Conservation (phyloP, 2,113 vertebrate genomes). For the Spheniscus mendiculus region DNA sequence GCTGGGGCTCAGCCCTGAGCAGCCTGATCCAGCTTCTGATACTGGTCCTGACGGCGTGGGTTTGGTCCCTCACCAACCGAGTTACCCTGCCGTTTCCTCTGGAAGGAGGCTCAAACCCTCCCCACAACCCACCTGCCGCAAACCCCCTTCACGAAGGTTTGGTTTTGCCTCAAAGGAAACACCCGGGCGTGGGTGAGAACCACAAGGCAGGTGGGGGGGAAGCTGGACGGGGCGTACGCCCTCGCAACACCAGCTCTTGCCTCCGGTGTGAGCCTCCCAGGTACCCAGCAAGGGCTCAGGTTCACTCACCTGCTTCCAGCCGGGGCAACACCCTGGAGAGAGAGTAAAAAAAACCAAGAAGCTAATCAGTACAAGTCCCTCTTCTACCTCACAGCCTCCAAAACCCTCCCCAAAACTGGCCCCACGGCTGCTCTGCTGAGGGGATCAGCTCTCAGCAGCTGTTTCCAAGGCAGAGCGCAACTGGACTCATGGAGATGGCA, state of each 20-base stretch:
- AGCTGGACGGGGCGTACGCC: rapidly evolving
- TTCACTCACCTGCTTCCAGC: constrained; percentile 27
- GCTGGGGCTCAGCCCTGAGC: background rate
- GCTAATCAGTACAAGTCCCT: background rate
- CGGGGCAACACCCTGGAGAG: background rate
- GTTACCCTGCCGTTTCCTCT: rapidly evolving
- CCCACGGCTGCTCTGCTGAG: rapidly evolving
- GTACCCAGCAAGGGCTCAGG: background rate
- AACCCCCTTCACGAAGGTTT: background rate
- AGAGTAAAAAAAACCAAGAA: background rate
- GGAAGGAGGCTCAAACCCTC: too few species aligned
- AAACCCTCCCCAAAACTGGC: background rate
- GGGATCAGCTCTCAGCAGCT: background rate
- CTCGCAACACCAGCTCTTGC: background rate
- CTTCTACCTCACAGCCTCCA: too few species aligned
- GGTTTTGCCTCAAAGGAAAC: background rate
- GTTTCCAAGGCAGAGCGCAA: background rate
- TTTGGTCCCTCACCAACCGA: background rate
- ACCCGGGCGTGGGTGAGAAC: background rate
- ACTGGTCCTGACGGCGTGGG: background rate
- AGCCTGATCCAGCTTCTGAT: background rate
- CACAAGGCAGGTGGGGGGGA: rapidly evolving
- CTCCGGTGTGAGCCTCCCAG: background rate
- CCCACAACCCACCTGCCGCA: too few species aligned
- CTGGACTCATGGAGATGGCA: rapidly evolving